These are phyloP conservation scores for Nothoprocta pentlandii DNA, from an alignment of 2,113 vertebrate species.

Conservation along the genomic window DNA sequence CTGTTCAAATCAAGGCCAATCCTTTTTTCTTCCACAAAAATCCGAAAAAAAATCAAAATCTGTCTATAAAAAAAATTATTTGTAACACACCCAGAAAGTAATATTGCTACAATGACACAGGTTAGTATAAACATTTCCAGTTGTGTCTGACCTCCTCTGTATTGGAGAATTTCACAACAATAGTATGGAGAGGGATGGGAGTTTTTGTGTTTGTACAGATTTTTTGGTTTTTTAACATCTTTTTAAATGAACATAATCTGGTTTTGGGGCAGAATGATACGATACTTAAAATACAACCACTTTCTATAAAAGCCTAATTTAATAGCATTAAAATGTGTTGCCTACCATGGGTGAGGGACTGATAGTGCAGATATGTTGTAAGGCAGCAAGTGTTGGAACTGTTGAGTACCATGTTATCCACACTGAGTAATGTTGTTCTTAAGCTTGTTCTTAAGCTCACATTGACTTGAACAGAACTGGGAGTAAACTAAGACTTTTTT, in stretches of 20 bases:
- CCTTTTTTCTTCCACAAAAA: background rate
- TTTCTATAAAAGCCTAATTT: too few relatives aligned
- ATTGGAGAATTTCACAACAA: background rate
- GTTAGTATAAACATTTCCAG: background rate
- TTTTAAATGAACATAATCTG: background rate
- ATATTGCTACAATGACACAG: background rate
- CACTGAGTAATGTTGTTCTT: background rate
- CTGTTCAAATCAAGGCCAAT: background rate
- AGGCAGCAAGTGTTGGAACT: background rate
- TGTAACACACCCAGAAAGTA: background rate
- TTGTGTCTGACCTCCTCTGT: background rate
- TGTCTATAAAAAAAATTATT: background rate
- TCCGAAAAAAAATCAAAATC: background rate
- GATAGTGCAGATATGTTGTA: background rate
- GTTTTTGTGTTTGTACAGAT: background rate
- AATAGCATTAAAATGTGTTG: background rate
- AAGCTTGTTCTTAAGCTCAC: background rate
- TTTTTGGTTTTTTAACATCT: background rate
- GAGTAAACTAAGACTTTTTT: background rate
- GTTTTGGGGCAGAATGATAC: background rate
- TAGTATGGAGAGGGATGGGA: background rate
- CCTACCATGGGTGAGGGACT: accelerated
- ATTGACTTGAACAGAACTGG: background rate
- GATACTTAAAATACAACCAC: too few relatives aligned
- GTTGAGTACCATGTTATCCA: background rate